Evolutionary conservation across 1,140 invertebrate genomes (phyloP).

Genomic region (Uloborus diversus): DNA sequence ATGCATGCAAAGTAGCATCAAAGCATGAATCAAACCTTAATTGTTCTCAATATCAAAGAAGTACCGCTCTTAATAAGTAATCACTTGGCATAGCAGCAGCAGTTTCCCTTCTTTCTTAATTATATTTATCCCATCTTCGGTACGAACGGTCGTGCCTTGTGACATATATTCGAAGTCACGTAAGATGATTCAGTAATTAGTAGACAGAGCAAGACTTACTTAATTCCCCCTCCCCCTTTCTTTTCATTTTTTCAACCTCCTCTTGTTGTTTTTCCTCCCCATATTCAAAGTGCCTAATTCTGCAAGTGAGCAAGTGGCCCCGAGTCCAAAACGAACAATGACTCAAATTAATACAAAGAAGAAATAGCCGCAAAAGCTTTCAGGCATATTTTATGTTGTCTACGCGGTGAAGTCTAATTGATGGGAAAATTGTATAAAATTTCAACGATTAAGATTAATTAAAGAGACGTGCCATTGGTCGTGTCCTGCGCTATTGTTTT

Average conservation of each 20-base stretch:
- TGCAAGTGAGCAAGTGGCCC: too few species aligned
- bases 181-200: conserved; percentile 5
- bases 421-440: conserved; percentile 53
- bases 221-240: background rate
- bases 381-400: conserved; percentile 44
- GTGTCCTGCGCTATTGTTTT: background rate
- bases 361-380: conserved; percentile 30
- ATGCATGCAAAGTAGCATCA: too few species aligned
- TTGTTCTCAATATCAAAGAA: conserved; percentile 23
- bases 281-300: too few species aligned
- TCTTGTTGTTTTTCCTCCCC: background rate
- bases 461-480: conserved; percentile 34
- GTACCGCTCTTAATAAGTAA: conserved; percentile 12
- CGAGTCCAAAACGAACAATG: conserved; percentile 20
- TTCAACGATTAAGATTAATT: conserved; percentile 55
- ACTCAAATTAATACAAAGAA: conserved; percentile 51
- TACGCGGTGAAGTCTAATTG: conserved; percentile 44
- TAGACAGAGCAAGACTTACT: background rate
- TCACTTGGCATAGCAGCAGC: background rate
- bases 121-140: background rate
- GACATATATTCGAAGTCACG: conserved; percentile 27
- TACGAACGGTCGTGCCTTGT: conserved; percentile 1
- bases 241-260: background rate
- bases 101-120: background rate
- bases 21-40: too few species aligned